Percentiles rank a stretch among this genome's conserved stretches.
Evolutionary conservation across 2,888 invertebrate species (phyloP).

Genomic region (Sphaeridia pumilis): DNA sequence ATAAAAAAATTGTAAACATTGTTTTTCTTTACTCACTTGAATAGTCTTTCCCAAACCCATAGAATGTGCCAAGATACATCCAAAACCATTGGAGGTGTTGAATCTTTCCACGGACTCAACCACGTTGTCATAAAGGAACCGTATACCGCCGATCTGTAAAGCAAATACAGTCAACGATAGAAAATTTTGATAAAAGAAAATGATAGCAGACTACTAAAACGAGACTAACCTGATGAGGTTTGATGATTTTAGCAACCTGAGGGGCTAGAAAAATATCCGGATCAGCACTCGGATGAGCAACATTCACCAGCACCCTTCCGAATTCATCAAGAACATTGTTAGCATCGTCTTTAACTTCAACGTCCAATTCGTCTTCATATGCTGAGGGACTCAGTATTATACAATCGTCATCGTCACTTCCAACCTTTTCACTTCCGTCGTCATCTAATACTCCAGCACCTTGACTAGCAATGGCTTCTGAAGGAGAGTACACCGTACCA

Average conservation of each 20-base stretch:
- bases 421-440: conserved; percentile 38
- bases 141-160: conserved; percentile 72
- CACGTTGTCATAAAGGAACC: conserved; percentile 93
- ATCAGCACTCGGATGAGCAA: conserved; percentile 82
- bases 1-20: too few species aligned
- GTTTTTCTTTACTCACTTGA: conserved; percentile 49
- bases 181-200: not conserved
- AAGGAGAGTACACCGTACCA: conserved; percentile 4
- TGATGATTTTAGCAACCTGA: conserved; percentile 75
- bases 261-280: conserved; percentile 84
- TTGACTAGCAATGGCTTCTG: too few species aligned
- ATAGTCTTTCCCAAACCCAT: conserved; percentile 99
- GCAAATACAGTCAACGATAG: not conserved
- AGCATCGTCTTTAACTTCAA: conserved; percentile 82
- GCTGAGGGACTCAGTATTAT: conserved; percentile 69
- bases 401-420: conserved; percentile 70
- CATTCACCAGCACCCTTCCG: conserved; percentile 83
- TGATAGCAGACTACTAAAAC: not conserved
- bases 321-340: conserved; percentile 83
- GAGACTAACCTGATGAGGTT: conserved; percentile 74
- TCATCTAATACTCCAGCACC: not conserved
- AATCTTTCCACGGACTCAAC: conserved; percentile 85
- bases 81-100: conserved; percentile 76
- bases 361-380: conserved; percentile 61
- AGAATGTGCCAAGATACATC: conserved; percentile 95